Evolutionary conservation across 2,797 vertebrate species (phyloP).

Genomic region (Hippopotamyrus pictus): DNA sequence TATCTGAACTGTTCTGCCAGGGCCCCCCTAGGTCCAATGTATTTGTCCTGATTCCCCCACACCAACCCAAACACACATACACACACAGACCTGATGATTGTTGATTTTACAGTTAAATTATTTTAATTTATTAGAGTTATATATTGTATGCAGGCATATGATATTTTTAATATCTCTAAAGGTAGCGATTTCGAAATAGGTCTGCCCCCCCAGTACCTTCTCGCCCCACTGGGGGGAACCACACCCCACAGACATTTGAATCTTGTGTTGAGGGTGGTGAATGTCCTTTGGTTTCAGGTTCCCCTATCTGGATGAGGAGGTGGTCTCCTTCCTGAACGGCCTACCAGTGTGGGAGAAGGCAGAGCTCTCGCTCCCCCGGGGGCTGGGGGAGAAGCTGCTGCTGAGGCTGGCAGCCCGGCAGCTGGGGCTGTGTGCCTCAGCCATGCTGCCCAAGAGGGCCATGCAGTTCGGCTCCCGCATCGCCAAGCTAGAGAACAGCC

Average conservation of each 20-base stretch:
- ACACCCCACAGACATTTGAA: neutral
- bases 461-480: constrained; percentile 95
- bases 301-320: constrained; percentile 88
- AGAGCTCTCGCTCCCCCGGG: constrained; percentile 76
- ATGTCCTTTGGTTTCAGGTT: constrained; percentile 62
- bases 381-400: constrained; percentile 85
- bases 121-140: neutral
- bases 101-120: neutral
- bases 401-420: constrained; percentile 69
- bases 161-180: neutral
- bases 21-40: neutral
- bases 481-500: constrained; percentile 80
- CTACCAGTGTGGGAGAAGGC: constrained; percentile 80
- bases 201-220: neutral
- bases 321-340: constrained; percentile 81
- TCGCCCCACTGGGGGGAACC: neutral
- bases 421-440: constrained; percentile 68
- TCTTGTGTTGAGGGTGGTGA: neutral
- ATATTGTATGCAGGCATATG: neutral
- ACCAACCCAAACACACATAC: neutral
- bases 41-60: neutral
- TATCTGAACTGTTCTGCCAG: neutral
- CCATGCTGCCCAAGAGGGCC: constrained; percentile 82
- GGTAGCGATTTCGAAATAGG: neutral
- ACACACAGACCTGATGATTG: neutral